phyloP scores from a whole-genome alignment of 2,888 invertebrate genomes.

The Philereme vetulata region DNA sequence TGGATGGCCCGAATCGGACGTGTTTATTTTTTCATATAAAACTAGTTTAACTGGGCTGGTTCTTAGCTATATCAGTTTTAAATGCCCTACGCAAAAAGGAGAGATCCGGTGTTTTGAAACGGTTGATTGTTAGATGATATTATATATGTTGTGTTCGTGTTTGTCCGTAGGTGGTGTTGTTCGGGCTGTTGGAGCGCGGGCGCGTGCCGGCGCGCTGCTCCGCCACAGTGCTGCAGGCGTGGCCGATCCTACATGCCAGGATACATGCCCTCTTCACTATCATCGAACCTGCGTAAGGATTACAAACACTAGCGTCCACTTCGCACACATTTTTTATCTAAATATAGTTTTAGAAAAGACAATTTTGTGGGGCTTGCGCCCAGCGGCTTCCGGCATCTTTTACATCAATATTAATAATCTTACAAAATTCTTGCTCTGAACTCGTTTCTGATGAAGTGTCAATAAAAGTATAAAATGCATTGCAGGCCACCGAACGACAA shows the following conservation, averaged over 20 bases:
- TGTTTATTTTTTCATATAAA: too few relatives aligned
- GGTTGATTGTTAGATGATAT: neutral
- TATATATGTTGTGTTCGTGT: neutral
- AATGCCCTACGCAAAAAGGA: too few relatives aligned
- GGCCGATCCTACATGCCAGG: slow-evolving; percentile 97
- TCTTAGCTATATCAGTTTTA: too few relatives aligned
- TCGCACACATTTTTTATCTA: too few relatives aligned
- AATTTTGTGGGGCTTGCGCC: too few relatives aligned
- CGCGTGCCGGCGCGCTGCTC: slow-evolving; percentile 93
- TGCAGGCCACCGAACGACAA: slow-evolving; percentile 97
- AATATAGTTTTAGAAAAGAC: too few relatives aligned
- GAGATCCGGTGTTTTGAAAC: neutral
- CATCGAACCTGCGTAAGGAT: slow-evolving; percentile 95
- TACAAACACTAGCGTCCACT: neutral
- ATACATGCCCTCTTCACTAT: slow-evolving; percentile 95
- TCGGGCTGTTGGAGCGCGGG: slow-evolving; percentile 94
- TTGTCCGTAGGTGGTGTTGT: slow-evolving; percentile 86
- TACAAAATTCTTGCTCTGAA: too few relatives aligned
- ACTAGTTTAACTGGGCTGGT: too few relatives aligned
- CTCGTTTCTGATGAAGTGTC: too few relatives aligned
- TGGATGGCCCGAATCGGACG: too few relatives aligned
- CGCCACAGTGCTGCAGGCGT: slow-evolving; percentile 94
- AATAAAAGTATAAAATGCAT: neutral
- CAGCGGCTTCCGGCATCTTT: too few relatives aligned
- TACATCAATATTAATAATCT: too few relatives aligned